These are phyloP conservation scores for Peromyscus californicus DNA, from an alignment of 2,113 vertebrate genomes.

Conservation along the genomic window DNA sequence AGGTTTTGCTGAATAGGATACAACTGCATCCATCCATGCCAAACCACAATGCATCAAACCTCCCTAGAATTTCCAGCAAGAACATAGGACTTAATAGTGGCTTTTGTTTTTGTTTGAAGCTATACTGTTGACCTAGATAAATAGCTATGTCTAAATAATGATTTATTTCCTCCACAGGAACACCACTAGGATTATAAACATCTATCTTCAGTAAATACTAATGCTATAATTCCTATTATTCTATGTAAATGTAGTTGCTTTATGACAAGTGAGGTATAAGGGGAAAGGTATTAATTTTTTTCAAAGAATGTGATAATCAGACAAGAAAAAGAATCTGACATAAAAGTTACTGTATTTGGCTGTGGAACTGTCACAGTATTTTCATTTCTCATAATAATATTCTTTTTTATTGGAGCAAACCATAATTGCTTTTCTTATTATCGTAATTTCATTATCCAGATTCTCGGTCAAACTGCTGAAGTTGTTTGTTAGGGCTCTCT, in stretches of 20 bases:
- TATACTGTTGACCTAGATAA: background rate
- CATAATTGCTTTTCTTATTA: background rate
- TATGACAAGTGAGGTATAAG: background rate
- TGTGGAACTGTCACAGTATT: background rate
- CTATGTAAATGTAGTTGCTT: background rate
- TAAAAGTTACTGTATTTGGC: background rate
- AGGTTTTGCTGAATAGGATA: background rate
- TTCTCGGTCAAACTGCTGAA: background rate
- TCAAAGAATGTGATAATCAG: background rate
- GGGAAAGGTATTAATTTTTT: background rate
- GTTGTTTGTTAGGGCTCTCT: background rate
- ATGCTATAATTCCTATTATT: background rate
- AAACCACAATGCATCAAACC: background rate
- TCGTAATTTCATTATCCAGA: background rate
- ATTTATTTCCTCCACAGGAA: background rate
- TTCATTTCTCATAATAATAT: slow-evolving; percentile 13
- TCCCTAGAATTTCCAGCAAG: background rate
- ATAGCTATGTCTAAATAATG: background rate
- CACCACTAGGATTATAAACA: background rate
- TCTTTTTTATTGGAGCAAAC: background rate
- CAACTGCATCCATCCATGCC: background rate
- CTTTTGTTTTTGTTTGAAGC: background rate
- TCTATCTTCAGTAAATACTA: background rate
- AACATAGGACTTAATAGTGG: background rate
- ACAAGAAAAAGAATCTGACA: background rate